Evolutionary conservation across 2,113 vertebrate genomes (phyloP).

Genomic region (Microcebus ravelobensis): DNA sequence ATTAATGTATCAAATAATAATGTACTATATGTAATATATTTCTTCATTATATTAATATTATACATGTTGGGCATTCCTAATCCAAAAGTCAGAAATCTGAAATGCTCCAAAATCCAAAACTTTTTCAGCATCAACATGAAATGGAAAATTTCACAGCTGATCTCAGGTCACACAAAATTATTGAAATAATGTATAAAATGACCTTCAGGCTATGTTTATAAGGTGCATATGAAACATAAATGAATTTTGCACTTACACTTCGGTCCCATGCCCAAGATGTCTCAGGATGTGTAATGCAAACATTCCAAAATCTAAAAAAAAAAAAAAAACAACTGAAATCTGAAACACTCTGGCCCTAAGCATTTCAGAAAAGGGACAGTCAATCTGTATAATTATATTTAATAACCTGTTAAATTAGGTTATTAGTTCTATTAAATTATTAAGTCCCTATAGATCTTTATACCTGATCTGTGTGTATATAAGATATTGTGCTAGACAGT

Average conservation of each 20-base stretch:
- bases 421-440: not conserved
- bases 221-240: not conserved
- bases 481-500: too few relatives aligned
- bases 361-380: not conserved
- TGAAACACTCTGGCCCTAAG: not conserved
- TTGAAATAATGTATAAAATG: not conserved
- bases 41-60: not conserved
- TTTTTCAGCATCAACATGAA: not conserved
- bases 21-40: too few relatives aligned
- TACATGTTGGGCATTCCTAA: too few relatives aligned
- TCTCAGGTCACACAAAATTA: not conserved
- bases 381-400: not conserved
- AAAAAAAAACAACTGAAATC: not conserved
- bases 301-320: not conserved
- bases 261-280: not conserved
- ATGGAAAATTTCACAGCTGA: not conserved
- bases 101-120: not conserved
- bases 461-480: not conserved
- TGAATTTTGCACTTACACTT: not conserved
- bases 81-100: not conserved
- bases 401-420: not conserved
- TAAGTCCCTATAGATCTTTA: too few relatives aligned
- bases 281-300: not conserved
- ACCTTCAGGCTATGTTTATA: not conserved
- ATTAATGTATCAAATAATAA: not conserved